Conservation (phyloP, 2,113 vertebrate genomes). For the Gorilla gorilla region DNA sequence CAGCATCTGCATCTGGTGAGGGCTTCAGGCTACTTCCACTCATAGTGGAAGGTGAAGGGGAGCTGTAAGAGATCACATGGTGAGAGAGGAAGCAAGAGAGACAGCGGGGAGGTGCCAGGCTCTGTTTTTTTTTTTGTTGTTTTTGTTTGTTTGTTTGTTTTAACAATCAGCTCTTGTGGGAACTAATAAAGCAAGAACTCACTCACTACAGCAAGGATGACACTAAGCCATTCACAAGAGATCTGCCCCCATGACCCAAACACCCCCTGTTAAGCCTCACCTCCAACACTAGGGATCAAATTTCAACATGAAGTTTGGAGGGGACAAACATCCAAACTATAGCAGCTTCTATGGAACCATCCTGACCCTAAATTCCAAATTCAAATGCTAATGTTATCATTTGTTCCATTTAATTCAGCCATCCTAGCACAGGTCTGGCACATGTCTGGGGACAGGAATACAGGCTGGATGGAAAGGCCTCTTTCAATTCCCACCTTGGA, state of each 20-base stretch:
- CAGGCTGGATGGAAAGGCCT: background rate
- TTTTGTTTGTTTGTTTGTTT: background rate
- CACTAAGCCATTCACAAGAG: background rate
- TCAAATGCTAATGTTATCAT: background rate
- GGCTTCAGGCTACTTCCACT: background rate
- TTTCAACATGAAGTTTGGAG: background rate
- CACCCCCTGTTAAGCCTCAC: background rate
- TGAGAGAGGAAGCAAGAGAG: background rate
- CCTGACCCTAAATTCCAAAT: background rate
- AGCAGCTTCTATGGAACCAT: background rate
- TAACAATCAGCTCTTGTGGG: background rate
- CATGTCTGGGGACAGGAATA: background rate
- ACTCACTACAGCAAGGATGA: background rate
- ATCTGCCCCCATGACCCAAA: background rate
- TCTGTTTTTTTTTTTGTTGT: background rate
- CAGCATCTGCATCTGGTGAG: background rate
- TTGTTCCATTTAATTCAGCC: background rate
- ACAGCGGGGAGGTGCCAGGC: background rate
- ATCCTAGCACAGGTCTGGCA: too few species aligned
- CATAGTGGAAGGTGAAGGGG: background rate
- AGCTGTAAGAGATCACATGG: background rate
- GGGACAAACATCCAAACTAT: background rate
- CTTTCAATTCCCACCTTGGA: background rate
- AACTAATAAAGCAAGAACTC: background rate
- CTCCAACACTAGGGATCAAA: background rate